Evolutionary conservation across 2,888 invertebrate genomes (phyloP).

Genomic region (Timema cristinae): DNA sequence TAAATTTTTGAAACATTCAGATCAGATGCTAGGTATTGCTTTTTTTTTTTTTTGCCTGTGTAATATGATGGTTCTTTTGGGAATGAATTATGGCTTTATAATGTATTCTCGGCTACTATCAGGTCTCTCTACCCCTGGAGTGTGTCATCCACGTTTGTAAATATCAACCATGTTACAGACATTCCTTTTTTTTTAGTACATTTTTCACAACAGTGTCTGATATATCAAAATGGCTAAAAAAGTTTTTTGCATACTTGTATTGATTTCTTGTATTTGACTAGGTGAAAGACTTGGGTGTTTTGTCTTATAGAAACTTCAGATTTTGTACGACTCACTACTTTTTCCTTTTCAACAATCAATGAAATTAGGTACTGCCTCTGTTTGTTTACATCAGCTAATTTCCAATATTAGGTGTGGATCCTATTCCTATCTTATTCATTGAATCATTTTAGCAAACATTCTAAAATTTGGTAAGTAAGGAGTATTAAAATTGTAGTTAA

Average conservation of each 20-base stretch:
- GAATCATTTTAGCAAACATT: no score
- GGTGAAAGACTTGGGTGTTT: neutral
- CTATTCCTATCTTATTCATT: neutral
- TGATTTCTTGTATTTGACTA: neutral
- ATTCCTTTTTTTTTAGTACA: neutral
- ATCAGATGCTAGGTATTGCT: neutral
- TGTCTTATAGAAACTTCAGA: neutral
- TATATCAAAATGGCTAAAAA: neutral
- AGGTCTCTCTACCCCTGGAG: no score
- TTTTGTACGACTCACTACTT: neutral
- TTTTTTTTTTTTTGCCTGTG: neutral
- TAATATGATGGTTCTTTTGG: neutral
- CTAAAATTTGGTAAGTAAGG: no score
- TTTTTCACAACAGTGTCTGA: neutral
- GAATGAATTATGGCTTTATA: neutral
- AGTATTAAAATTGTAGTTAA: no score
- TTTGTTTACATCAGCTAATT: neutral
- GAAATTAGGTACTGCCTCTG: slow-evolving; percentile 2
- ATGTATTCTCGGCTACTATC: neutral
- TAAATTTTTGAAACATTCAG: neutral
- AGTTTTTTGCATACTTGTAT: neutral
- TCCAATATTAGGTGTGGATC: neutral
- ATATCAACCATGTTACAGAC: neutral
- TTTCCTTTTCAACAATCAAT: neutral
- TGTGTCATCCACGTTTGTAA: neutral